phyloP scores from a whole-genome alignment of 2,797 vertebrate genomes.

The Galagoides demidoff region DNA sequence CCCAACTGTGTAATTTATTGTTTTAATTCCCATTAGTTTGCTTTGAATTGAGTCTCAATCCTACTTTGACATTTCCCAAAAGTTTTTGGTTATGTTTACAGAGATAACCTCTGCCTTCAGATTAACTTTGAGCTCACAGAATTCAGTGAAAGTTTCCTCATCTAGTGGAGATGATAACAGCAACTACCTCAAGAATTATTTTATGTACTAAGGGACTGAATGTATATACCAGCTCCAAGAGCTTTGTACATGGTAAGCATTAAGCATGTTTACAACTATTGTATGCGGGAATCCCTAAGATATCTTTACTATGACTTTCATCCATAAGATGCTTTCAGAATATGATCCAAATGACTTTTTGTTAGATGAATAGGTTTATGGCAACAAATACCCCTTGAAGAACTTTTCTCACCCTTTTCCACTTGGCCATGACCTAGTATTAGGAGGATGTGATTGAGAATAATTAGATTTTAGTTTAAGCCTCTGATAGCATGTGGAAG shows the following conservation, averaged over 20 bases:
- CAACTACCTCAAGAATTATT: background rate
- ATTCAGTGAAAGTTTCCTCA: background rate
- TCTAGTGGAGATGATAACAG: background rate
- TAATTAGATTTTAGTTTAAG: slow-evolving; percentile 29
- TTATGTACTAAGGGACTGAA: background rate
- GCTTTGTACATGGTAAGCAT: background rate
- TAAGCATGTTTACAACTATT: background rate
- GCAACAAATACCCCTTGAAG: background rate
- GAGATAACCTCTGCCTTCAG: background rate
- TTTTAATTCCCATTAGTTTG: background rate
- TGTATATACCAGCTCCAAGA: background rate
- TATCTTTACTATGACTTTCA: background rate
- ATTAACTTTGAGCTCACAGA: background rate
- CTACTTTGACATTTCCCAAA: background rate
- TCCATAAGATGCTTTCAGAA: background rate
- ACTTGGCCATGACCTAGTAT: background rate
- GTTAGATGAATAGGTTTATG: background rate
- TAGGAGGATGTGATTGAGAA: background rate
- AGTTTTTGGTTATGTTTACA: background rate
- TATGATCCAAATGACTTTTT: background rate
- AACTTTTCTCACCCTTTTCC: background rate
- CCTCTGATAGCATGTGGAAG: background rate
- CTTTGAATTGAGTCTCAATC: background rate
- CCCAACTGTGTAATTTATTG: background rate
- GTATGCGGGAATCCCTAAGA: background rate